Conservation (phyloP, 2,797 vertebrate genomes). For the Spondyliosoma cantharus region DNA sequence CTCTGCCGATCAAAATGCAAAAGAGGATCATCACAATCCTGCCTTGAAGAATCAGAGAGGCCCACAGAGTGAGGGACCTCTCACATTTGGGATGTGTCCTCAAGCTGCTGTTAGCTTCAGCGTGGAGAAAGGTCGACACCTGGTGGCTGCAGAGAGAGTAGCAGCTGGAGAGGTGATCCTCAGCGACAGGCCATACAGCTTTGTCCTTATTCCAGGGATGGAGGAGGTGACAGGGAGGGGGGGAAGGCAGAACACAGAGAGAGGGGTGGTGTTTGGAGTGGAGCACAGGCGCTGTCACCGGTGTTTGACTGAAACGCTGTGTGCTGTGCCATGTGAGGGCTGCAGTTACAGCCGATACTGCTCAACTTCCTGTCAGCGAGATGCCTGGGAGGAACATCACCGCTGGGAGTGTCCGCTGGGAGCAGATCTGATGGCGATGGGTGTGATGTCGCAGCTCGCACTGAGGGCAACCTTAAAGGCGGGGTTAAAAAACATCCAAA, state of each 20-base stretch:
- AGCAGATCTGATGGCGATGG: constrained; percentile 83
- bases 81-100: constrained; percentile 72
- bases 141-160: constrained; percentile 86
- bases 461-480: constrained; percentile 89
- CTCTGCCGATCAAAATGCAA: constrained; percentile 60
- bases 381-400: constrained; percentile 91
- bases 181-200: constrained; percentile 89
- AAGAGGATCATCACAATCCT: constrained; percentile 12
- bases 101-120: constrained; percentile 81
- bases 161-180: constrained; percentile 88
- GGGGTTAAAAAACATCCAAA: constrained; percentile 79
- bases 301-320: constrained; percentile 85
- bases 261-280: constrained; percentile 56
- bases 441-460: constrained; percentile 90
- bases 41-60: constrained; percentile 10
- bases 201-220: constrained; percentile 85
- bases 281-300: constrained; percentile 89
- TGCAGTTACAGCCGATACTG: constrained; percentile 94
- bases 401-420: constrained; percentile 88
- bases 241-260: neutral
- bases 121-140: constrained; percentile 88
- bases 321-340: constrained; percentile 84
- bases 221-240: constrained; percentile 52
- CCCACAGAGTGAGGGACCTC: constrained; percentile 37
- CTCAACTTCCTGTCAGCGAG: constrained; percentile 82